Percentiles rank a stretch among this genome's conserved stretches.
phyloP scores from a whole-genome alignment of 2,888 invertebrate species.

The Spisula solida region DNA sequence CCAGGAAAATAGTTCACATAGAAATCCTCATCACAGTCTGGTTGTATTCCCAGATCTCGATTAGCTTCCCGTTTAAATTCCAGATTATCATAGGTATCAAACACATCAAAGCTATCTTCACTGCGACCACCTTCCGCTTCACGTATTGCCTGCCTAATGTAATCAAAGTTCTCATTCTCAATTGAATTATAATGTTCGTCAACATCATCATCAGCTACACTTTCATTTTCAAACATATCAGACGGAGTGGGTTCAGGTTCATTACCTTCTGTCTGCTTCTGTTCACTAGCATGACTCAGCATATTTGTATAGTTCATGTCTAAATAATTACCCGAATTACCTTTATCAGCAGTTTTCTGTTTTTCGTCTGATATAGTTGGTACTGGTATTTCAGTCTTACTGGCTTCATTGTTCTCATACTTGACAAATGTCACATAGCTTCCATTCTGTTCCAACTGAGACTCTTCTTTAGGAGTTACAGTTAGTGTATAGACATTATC shows the following conservation, averaged over 20 bases:
- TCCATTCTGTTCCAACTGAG: slow-evolving; percentile 38
- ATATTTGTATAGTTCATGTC: slow-evolving; percentile 51
- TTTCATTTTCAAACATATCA: slow-evolving; percentile 45
- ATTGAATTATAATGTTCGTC: slow-evolving; percentile 51
- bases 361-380: background rate
- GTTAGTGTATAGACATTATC: slow-evolving; percentile 64
- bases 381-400: background rate
- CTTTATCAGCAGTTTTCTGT: slow-evolving; percentile 1
- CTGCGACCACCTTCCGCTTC: slow-evolving; percentile 10
- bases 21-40: background rate
- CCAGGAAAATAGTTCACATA: slow-evolving; percentile 34
- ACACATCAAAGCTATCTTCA: slow-evolving; percentile 42
- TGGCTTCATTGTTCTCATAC: background rate
- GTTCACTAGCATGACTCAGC: slow-evolving; percentile 20
- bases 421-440: slow-evolving; percentile 50
- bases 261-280: slow-evolving; percentile 7
- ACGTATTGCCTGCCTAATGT: background rate
- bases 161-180: slow-evolving; percentile 64
- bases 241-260: background rate
- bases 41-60: background rate
- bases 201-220: slow-evolving; percentile 22
- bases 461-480: slow-evolving; percentile 35
- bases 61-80: slow-evolving; percentile 42
- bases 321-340: slow-evolving; percentile 43
- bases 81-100: slow-evolving; percentile 54